A percentile compares a stretch with the other conserved stretches of the same genome.
phyloP scores from a whole-genome alignment of 2,797 vertebrate species.

The Mico argentatus region DNA sequence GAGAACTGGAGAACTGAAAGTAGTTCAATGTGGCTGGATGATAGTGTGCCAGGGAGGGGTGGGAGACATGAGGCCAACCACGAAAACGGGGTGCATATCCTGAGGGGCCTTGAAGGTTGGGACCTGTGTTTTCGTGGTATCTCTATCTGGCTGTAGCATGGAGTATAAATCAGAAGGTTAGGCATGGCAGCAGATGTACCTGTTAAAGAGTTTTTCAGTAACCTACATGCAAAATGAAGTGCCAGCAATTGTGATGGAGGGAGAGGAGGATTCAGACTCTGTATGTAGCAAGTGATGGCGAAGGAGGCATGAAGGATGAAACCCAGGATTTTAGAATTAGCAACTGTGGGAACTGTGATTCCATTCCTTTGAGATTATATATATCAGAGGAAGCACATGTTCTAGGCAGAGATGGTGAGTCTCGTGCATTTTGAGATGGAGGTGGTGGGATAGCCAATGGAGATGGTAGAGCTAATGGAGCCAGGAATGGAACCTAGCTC shows the following conservation, averaged over 20 bases:
- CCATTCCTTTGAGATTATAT: not conserved
- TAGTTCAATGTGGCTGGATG: not conserved
- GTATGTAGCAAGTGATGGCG: not conserved
- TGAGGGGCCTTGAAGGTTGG: not conserved
- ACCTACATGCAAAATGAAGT: not conserved
- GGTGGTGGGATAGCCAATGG: not conserved
- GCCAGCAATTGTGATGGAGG: not conserved
- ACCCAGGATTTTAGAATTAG: not conserved
- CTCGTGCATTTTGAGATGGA: not conserved
- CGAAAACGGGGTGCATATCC: not conserved
- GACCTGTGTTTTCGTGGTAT: not conserved
- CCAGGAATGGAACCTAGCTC: not conserved
- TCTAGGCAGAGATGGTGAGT: not conserved
- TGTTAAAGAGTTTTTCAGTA: not conserved
- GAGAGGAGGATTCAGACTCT: not conserved
- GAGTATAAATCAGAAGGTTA: not conserved
- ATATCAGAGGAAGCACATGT: not conserved
- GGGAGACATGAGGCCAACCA: not conserved
- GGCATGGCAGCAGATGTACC: not conserved
- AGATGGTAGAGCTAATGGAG: not conserved
- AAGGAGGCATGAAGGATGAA: not conserved
- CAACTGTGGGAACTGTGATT: rapidly evolving
- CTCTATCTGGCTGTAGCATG: not conserved
- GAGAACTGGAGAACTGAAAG: not conserved
- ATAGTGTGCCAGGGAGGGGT: not conserved